These are phyloP conservation scores for Platygyra sinensis DNA, from an alignment of 64 coral and sea anemone species.

Conservation along the genomic window DNA sequence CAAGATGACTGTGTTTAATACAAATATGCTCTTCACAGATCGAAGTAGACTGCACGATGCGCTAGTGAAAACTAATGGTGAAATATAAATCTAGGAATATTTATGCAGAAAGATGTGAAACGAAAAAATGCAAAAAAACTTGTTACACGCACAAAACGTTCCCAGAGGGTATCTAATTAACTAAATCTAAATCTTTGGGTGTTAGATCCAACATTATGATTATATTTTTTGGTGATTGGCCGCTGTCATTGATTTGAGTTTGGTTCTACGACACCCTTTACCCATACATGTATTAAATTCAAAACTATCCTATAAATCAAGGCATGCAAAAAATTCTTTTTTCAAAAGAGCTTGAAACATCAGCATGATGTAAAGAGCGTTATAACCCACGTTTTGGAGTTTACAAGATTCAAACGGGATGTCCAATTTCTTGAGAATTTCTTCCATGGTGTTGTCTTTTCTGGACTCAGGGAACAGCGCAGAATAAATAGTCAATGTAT, in stretches of 20 bases:
- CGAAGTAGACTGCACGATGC: too few relatives aligned
- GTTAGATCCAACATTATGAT: too few relatives aligned
- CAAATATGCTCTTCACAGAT: too few relatives aligned
- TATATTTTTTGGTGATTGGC: too few relatives aligned
- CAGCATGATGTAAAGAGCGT: slow-evolving; percentile 6
- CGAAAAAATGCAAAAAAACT: too few relatives aligned
- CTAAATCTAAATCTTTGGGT: too few relatives aligned
- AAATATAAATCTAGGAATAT: too few relatives aligned
- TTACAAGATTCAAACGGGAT: background rate
- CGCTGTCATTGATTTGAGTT: background rate
- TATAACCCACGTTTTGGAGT: slow-evolving; percentile 2
- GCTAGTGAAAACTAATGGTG: too few relatives aligned
- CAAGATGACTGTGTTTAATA: too few relatives aligned
- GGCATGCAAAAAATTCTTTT: slow-evolving; percentile 18
- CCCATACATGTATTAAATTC: background rate
- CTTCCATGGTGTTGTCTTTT: slow-evolving; percentile 23
- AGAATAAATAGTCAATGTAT: background rate
- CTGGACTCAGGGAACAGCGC: background rate
- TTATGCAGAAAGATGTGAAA: too few relatives aligned
- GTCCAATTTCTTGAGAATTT: slow-evolving; percentile 13
- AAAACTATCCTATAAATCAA: background rate
- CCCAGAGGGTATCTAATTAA: too few relatives aligned
- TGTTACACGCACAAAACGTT: too few relatives aligned
- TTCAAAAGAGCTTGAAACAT: slow-evolving; percentile 15
- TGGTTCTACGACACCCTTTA: background rate